A percentile compares a stretch with the other conserved stretches of the same genome.
Evolutionary conservation across 2,113 vertebrate genomes (phyloP).

Genomic region (Loxodonta africana): DNA sequence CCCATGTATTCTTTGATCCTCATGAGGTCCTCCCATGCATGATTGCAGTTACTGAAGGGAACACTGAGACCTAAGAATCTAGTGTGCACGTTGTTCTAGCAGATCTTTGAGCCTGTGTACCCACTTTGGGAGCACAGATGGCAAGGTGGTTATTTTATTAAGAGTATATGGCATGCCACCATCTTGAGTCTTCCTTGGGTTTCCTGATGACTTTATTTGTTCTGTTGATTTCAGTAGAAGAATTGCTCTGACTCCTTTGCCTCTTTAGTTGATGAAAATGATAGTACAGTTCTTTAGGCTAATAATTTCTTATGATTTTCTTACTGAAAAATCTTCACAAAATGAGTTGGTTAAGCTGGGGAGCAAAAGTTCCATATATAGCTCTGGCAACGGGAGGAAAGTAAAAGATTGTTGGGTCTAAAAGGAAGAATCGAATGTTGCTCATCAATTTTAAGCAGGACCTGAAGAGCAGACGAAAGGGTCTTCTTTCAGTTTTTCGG

Average conservation of each 20-base stretch:
- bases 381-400: constrained; percentile 53
- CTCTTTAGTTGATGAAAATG: neutral
- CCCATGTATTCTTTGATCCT: neutral
- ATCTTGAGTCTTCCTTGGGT: neutral
- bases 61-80: too few relatives aligned
- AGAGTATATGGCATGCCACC: neutral
- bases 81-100: neutral
- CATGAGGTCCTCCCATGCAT: neutral
- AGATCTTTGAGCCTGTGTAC: neutral
- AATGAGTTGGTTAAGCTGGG: constrained; percentile 8
- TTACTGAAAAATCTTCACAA: neutral
- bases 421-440: constrained; percentile 74
- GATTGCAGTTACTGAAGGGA: neutral
- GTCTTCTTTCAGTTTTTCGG: constrained; percentile 70
- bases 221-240: neutral
- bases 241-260: neutral
- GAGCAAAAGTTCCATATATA: neutral
- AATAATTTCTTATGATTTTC: neutral
- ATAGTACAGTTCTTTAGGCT: neutral
- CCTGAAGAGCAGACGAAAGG: constrained; percentile 75
- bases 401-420: constrained; percentile 81
- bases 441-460: constrained; percentile 33
- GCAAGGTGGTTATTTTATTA: neutral
- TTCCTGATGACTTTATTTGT: neutral
- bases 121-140: neutral